A percentile compares a stretch with the other conserved stretches of the same genome.
Evolutionary conservation across 2,888 invertebrate species (phyloP).

Genomic region (Amblyteles armatorius): DNA sequence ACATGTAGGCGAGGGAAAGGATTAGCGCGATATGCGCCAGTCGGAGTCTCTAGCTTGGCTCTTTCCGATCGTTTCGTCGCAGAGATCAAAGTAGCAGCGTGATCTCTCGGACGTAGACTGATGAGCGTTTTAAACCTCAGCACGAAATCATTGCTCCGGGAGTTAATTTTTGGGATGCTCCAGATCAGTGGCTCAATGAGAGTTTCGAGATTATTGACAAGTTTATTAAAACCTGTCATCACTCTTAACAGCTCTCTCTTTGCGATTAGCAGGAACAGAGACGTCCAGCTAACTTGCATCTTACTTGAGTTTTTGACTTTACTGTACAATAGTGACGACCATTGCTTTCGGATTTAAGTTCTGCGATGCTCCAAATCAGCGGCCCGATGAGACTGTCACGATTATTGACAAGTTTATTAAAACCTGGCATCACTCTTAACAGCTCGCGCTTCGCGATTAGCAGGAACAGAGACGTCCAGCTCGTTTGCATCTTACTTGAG

Average conservation of each 20-base stretch:
- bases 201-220: neutral
- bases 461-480: neutral
- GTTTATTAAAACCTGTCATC: neutral
- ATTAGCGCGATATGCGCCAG: conserved; percentile 54
- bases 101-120: conserved; percentile 37
- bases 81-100: conserved; percentile 58
- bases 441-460: neutral
- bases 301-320: neutral
- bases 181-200: conserved; percentile 25
- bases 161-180: conserved; percentile 27
- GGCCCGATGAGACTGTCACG: neutral
- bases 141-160: conserved; percentile 55
- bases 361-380: conserved; percentile 41
- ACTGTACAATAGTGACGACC: conserved; percentile 20
- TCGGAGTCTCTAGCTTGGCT: conserved; percentile 69
- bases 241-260: neutral
- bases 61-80: conserved; percentile 51
- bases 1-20: conserved; percentile 41
- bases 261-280: too few species aligned
- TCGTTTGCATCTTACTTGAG: neutral
- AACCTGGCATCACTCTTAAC: neutral
- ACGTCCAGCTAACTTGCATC: neutral
- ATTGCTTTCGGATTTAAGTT: conserved; percentile 43
- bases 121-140: conserved; percentile 61
- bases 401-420: neutral